These are phyloP conservation scores for Syrista parreyssii DNA, from an alignment of 2,888 invertebrate genomes.

Conservation along the genomic window DNA sequence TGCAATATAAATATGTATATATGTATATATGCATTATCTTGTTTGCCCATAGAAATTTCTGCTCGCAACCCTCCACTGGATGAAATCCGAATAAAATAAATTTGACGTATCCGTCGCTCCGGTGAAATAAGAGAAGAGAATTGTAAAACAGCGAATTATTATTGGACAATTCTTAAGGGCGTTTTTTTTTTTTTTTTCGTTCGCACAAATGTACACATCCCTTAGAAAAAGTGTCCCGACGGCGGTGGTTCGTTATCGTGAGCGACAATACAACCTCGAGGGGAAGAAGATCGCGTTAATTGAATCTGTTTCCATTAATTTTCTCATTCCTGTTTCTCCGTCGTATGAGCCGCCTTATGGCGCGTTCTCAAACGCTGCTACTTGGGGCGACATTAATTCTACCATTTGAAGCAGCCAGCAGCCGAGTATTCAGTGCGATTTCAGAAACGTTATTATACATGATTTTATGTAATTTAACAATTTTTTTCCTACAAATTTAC, in stretches of 20 bases:
- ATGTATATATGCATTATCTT: neutral
- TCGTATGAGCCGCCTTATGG: neutral
- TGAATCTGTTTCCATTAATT: neutral
- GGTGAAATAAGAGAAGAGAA: neutral
- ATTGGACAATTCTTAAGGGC: neutral
- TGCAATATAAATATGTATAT: no score
- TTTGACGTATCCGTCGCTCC: neutral
- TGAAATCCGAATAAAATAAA: neutral
- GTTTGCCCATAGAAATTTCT: neutral
- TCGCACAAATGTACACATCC: neutral
- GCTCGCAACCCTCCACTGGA: neutral
- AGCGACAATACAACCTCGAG: neutral
- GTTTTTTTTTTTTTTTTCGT: neutral
- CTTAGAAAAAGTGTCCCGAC: neutral
- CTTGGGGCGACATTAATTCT: neutral
- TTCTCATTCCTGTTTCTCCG: neutral
- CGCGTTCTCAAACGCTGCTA: neutral
- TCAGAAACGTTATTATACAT: neutral
- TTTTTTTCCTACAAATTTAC: neutral
- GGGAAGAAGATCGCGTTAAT: neutral
- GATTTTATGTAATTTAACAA: fast-evolving
- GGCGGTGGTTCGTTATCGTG: neutral
- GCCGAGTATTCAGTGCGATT: neutral
- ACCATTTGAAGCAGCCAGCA: neutral
- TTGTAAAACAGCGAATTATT: neutral